A percentile compares a stretch with the other conserved stretches of the same genome.
These are phyloP conservation scores for Myanophis thanlyinensis DNA, from an alignment of 2,113 vertebrate genomes.

Conservation along the genomic window DNA sequence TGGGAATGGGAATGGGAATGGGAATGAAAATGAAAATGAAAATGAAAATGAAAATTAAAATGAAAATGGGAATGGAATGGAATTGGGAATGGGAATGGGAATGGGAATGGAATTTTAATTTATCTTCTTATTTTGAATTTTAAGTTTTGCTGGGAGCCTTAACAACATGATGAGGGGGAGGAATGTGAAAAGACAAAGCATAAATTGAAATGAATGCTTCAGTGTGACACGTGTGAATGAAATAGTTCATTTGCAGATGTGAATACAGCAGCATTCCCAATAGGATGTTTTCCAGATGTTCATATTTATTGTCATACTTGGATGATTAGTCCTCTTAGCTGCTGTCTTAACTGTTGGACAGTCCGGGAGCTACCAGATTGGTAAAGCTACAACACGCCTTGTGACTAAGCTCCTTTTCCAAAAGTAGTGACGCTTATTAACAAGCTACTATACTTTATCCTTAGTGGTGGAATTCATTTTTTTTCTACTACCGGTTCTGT, in stretches of 20 bases:
- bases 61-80: too few relatives aligned
- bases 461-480: too few relatives aligned
- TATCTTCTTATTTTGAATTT: neutral
- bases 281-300: neutral
- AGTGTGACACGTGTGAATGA: neutral
- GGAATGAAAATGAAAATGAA: too few relatives aligned
- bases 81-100: too few relatives aligned
- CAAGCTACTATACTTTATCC: neutral
- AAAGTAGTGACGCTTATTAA: neutral
- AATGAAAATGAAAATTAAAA: too few relatives aligned
- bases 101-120: neutral
- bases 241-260: neutral
- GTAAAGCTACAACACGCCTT: too few relatives aligned
- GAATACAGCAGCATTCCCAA: neutral
- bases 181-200: neutral
- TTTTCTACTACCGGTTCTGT: too few relatives aligned
- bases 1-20: too few relatives aligned
- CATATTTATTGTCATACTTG: neutral
- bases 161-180: accelerated
- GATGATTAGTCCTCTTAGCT: neutral
- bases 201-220: neutral
- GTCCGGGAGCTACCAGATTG: too few relatives aligned
- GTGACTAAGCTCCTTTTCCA: too few relatives aligned
- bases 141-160: neutral
- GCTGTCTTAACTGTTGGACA: too few relatives aligned